phyloP scores from a whole-genome alignment of 2,113 vertebrate genomes.

The Cariama cristata region DNA sequence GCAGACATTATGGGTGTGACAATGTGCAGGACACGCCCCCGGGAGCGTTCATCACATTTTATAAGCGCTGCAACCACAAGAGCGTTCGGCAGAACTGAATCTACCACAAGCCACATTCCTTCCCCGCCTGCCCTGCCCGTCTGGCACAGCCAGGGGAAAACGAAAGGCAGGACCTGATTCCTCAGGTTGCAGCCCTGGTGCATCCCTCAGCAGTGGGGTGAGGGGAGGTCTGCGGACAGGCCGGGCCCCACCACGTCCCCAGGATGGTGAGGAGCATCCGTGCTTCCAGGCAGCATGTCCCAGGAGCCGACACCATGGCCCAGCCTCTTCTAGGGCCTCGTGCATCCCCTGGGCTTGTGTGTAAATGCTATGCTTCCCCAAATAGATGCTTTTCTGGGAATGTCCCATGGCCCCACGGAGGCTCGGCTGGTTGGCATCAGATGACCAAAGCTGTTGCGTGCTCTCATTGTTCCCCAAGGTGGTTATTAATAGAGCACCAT shows the following conservation, averaged over 20 bases:
- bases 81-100: not conserved
- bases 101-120: not conserved
- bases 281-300: accelerated
- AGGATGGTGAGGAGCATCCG: not conserved
- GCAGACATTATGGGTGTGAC: not conserved
- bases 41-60: not conserved
- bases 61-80: not conserved
- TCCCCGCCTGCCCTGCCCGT: not conserved
- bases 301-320: not conserved
- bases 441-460: conserved; percentile 42
- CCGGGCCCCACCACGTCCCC: accelerated
- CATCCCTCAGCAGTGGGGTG: not conserved
- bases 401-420: not conserved
- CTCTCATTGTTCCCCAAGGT: conserved; percentile 58
- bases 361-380: conserved; percentile 45
- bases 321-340: not conserved
- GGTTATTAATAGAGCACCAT: conserved; percentile 54
- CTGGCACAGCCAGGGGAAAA: not conserved
- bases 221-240: not conserved
- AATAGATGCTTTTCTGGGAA: conserved; percentile 72
- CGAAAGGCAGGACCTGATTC: not conserved
- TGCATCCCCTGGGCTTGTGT: not conserved
- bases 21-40: not conserved
- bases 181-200: accelerated
- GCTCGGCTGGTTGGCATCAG: conserved; percentile 26